Base-by-base conservation (phyloP, 2,888 invertebrate genomes). In the Caenorhabditis parvicauda region DNA sequence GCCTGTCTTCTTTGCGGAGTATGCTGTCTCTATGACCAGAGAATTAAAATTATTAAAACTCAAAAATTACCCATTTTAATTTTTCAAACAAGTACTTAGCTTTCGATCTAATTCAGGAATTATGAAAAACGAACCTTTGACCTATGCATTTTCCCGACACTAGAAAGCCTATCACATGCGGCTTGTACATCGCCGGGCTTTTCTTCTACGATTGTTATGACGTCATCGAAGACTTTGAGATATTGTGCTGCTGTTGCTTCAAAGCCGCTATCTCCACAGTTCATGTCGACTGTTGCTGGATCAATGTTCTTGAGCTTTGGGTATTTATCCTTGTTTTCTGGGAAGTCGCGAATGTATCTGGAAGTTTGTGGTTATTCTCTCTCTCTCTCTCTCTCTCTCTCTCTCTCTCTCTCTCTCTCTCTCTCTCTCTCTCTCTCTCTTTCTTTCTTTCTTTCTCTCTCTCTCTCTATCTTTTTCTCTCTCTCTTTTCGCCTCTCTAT, bases 221-320 rank as follows among this genome's bases (percentile, higher is more conserved):
- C 79, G 50, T 80, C 79, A 49, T 80, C 80, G 52, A 80, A 80
- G 5, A 80, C 75, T 62, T 77, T 75, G 7, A 77, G 44, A 59
- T 77, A 77, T 14, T 65, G 54, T 12, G 61, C 68, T n/a, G 77
- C 63, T 27, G 74, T 47, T 7, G 70, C 59, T 44, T 75, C 76
- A 54, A 74, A 75, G 1, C 62, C 68, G 1, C 73, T 52, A 54
- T 75, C 70, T 35, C 66, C 61, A 39, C 71, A 72, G 29, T 59
- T 59, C 24, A 65, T 60, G 37, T 65, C 65, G 17, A 72, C 54
- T 35, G 61, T 57, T 7, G 56, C 59, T 19, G 72, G 52, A n/a
- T 66, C 66, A 29, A 77, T 46, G 38, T 65, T 66, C 21, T 71
- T 70, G 55, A 80, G 51, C 48, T 76, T 76, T 5, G 65, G 51